These are phyloP conservation scores for Pandemis cinnamomeana DNA, from an alignment of 2,888 invertebrate genomes.

Conservation along the genomic window DNA sequence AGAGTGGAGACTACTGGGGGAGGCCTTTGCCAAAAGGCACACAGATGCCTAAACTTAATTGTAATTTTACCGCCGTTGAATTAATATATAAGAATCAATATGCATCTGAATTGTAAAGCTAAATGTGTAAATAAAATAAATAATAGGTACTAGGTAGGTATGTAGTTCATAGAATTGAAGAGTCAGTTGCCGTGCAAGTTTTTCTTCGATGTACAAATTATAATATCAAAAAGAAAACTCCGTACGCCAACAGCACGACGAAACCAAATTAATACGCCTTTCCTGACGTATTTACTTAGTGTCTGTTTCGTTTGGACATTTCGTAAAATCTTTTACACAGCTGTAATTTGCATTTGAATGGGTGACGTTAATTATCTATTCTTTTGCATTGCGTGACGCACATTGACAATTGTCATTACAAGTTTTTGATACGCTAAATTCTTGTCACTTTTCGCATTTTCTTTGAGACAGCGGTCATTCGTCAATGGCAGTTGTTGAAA, in stretches of 20 bases:
- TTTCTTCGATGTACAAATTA: background rate
- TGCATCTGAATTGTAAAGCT: no score
- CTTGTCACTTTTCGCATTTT: conserved; percentile 3
- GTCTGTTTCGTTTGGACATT: conserved; percentile 32
- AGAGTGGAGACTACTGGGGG: no score
- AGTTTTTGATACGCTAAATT: conserved; percentile 31
- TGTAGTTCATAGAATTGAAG: background rate
- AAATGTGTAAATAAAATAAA: no score
- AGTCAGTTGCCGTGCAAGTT: conserved; percentile 3
- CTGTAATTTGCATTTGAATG: conserved; percentile 52
- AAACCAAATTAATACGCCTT: conserved; percentile 16
- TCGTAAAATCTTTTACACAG: conserved; percentile 42
- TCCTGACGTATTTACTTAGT: conserved; percentile 29
- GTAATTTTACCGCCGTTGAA: no score
- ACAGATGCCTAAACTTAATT: no score
- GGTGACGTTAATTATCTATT: conserved; percentile 52
- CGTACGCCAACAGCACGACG: conserved; percentile 7
- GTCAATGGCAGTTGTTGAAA: background rate
- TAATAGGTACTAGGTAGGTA: no score
- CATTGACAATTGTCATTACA: conserved; percentile 46
- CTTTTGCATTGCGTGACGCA: conserved; percentile 49
- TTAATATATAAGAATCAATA: no score
- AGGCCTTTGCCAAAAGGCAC: no score
- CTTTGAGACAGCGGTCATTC: background rate
- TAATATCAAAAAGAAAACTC: conserved; percentile 1